A percentile compares a stretch with the other conserved stretches of the same genome.
phyloP scores from a whole-genome alignment of 2,888 invertebrate species.

The Acronicta leporina region DNA sequence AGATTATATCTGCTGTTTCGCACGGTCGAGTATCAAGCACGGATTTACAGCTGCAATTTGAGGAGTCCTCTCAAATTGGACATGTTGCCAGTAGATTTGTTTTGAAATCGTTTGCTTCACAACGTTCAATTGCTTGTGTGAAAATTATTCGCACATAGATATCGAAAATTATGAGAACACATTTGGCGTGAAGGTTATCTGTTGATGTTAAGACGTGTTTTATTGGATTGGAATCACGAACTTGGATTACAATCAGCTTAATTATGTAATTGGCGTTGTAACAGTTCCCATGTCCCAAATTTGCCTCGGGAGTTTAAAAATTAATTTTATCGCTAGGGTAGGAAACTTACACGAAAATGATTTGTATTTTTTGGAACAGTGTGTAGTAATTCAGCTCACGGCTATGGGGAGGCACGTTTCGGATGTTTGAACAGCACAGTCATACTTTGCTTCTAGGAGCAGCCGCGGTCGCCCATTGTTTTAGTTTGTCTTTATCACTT shows the following conservation, averaged over 20 bases:
- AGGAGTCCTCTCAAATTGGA: slow-evolving; percentile 60
- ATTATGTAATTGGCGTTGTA: slow-evolving; percentile 38
- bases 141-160: slow-evolving; percentile 33
- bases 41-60: slow-evolving; percentile 66
- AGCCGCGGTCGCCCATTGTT: slow-evolving; percentile 47
- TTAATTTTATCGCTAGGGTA: slow-evolving; percentile 21
- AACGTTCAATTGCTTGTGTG: slow-evolving; percentile 29
- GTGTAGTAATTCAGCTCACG: slow-evolving; percentile 35
- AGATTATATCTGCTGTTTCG: slow-evolving; percentile 78
- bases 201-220: slow-evolving; percentile 19
- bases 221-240: slow-evolving; percentile 34
- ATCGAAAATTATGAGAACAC: slow-evolving; percentile 38
- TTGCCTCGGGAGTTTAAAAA: slow-evolving; percentile 26
- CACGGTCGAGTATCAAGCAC: slow-evolving; percentile 71
- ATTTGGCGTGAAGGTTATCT: slow-evolving; percentile 35
- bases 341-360: slow-evolving; percentile 12
- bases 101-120: slow-evolving; percentile 44
- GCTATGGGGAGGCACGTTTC: slow-evolving; percentile 61
- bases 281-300: slow-evolving; percentile 25
- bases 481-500: slow-evolving; percentile 52
- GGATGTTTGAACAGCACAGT: slow-evolving; percentile 61
- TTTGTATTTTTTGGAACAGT: slow-evolving; percentile 34
- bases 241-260: slow-evolving; percentile 27
- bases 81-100: slow-evolving; percentile 52
- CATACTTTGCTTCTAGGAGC: slow-evolving; percentile 49